Evolutionary conservation across 2,113 vertebrate species (phyloP).

Genomic region (Hemicordylus capensis): DNA sequence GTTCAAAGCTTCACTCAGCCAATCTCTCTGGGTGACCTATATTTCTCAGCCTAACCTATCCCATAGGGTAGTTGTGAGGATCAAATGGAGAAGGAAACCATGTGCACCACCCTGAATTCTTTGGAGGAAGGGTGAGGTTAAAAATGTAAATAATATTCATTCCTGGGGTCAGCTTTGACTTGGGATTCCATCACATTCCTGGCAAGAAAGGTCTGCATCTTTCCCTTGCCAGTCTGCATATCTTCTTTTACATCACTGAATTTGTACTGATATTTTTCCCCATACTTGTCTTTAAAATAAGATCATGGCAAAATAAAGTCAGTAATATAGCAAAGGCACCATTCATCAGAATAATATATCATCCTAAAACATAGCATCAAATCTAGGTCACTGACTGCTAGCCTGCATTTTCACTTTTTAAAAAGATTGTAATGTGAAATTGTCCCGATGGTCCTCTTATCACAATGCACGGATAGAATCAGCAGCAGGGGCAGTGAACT

Average conservation of each 20-base stretch:
- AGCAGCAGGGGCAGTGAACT: too few relatives aligned
- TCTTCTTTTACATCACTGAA: neutral
- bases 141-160: too few relatives aligned
- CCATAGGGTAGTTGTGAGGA: too few relatives aligned
- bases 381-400: neutral
- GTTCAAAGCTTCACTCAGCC: too few relatives aligned
- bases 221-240: neutral
- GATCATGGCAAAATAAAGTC: neutral
- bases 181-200: too few relatives aligned
- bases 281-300: neutral
- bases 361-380: neutral
- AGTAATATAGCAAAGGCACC: neutral
- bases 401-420: neutral
- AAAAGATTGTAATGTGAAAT: neutral
- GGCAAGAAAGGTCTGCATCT: neutral
- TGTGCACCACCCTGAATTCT: too few relatives aligned
- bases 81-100: too few relatives aligned
- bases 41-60: too few relatives aligned
- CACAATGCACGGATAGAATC: too few relatives aligned
- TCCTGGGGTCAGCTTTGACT: too few relatives aligned
- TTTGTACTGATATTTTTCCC: neutral
- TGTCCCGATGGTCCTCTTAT: neutral
- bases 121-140: too few relatives aligned
- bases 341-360: neutral
- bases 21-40: too few relatives aligned